phyloP scores from a whole-genome alignment of 1,140 invertebrate genomes.

The Euschistus heros region DNA sequence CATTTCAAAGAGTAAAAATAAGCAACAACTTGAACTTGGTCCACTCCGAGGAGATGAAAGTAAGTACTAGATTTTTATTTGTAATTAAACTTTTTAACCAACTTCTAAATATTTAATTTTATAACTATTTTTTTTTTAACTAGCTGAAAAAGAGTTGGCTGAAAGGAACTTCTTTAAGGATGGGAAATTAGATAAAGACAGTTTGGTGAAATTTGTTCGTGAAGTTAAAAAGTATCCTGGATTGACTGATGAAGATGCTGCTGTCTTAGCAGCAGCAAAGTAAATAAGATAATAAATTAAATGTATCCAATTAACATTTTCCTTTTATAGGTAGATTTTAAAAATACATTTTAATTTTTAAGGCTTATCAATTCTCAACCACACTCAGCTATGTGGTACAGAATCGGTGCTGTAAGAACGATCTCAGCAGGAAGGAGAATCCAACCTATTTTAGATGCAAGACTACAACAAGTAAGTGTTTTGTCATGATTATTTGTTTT shows the following conservation, averaged over 20 bases:
- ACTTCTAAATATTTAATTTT: background rate
- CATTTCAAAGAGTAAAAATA: slow-evolving; percentile 28
- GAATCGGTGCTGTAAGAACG: slow-evolving; percentile 46
- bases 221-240: slow-evolving; percentile 46
- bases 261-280: slow-evolving; percentile 45
- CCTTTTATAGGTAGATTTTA: no score
- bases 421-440: slow-evolving; percentile 44
- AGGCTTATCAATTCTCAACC: slow-evolving; percentile 42
- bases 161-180: slow-evolving; percentile 37
- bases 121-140: slow-evolving; percentile 13
- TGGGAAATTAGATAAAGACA: slow-evolving; percentile 40
- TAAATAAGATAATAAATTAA: slow-evolving; percentile 27
- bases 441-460: slow-evolving; percentile 32
- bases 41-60: slow-evolving; percentile 31
- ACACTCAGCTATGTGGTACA: slow-evolving; percentile 48
- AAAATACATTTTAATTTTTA: slow-evolving; percentile 17
- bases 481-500: background rate
- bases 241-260: slow-evolving; percentile 47
- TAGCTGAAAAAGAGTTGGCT: slow-evolving; percentile 36
- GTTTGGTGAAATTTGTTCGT: slow-evolving; percentile 41
- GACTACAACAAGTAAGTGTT: slow-evolving; percentile 30
- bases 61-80: slow-evolving; percentile 8
- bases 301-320: no score
- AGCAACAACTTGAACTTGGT: slow-evolving; percentile 40
- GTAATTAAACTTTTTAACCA: background rate